These are phyloP conservation scores for Drosophila setifemur DNA, from an alignment of 1,140 invertebrate genomes.

Conservation along the genomic window DNA sequence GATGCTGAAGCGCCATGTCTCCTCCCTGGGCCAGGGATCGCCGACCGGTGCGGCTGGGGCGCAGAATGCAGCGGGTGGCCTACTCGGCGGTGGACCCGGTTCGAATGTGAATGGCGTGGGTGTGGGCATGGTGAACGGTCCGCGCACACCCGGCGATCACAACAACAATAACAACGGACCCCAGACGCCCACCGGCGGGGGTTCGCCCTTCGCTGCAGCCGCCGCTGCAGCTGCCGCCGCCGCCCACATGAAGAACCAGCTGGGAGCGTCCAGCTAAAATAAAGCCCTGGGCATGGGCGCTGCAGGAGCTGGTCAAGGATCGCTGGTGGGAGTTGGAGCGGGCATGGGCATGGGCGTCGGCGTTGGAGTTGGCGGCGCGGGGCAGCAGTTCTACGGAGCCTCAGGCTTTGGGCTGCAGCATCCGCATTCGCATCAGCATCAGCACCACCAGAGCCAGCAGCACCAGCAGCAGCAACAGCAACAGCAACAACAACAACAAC, in stretches of 20 bases:
- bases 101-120: conserved; percentile 31
- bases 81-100: conserved; percentile 30
- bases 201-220: conserved; percentile 69
- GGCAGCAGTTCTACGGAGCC: conserved; percentile 61
- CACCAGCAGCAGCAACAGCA: conserved; percentile 45
- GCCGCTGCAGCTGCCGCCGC: conserved; percentile 69
- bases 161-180: conserved; percentile 80
- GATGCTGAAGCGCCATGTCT: conserved; percentile 93
- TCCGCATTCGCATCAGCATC: conserved; percentile 41
- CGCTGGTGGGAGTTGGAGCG: neutral
- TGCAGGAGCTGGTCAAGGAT: conserved; percentile 13
- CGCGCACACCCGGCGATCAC: conserved; percentile 74
- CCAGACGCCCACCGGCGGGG: conserved; percentile 58
- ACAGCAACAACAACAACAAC: conserved; percentile 30
- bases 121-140: conserved; percentile 61
- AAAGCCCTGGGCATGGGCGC: conserved; percentile 62
- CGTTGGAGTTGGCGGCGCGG: conserved; percentile 16
- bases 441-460: conserved; percentile 44
- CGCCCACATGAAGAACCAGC: conserved; percentile 80
- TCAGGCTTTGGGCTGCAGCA: conserved; percentile 57
- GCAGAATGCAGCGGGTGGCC: conserved; percentile 41
- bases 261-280: conserved; percentile 82
- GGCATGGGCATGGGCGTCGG: conserved; percentile 11
- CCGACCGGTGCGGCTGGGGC: conserved; percentile 53
- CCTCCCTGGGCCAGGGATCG: conserved; percentile 73